Percentiles rank a stretch among this genome's conserved stretches.
phyloP scores from a whole-genome alignment of 2,888 invertebrate species.

The Rhorus exstirpatorius region DNA sequence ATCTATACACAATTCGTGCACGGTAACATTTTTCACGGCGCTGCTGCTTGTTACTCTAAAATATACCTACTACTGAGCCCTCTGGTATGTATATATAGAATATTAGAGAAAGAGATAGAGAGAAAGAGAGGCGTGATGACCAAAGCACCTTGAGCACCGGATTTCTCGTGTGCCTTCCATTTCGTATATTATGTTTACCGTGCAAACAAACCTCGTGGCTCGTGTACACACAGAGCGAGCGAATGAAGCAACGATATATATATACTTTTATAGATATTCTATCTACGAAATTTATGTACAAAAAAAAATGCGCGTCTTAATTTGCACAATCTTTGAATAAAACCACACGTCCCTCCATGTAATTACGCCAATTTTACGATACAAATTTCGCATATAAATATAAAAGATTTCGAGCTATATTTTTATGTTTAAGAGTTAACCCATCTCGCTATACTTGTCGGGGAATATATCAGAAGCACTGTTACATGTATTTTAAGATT shows the following conservation, averaged over 20 bases:
- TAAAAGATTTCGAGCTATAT: no score
- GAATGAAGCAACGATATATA: conserved; percentile 11
- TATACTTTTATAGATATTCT: no score
- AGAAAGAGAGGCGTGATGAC: conserved; percentile 1
- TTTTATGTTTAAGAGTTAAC: no score
- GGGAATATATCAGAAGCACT: no score
- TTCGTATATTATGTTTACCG: conserved; percentile 36
- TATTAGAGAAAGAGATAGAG: no score
- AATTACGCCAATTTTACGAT: background rate
- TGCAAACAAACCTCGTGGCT: conserved; percentile 39
- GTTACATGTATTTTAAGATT: no score
- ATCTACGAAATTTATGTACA: background rate
- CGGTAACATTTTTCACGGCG: background rate
- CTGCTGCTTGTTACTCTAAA: conserved; percentile 14
- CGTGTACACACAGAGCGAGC: background rate
- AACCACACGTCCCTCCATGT: background rate
- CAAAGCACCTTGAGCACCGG: conserved; percentile 1
- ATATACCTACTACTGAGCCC: background rate
- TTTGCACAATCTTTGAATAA: background rate
- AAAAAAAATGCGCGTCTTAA: background rate
- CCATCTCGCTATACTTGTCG: no score
- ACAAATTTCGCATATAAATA: no score
- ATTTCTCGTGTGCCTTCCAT: conserved; percentile 20
- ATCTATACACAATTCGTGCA: no score
- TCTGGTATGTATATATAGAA: no score